Percentiles rank a stretch among this genome's conserved stretches.
These are phyloP conservation scores for Lagodon rhomboides DNA, from an alignment of 2,797 vertebrate genomes.

Conservation along the genomic window DNA sequence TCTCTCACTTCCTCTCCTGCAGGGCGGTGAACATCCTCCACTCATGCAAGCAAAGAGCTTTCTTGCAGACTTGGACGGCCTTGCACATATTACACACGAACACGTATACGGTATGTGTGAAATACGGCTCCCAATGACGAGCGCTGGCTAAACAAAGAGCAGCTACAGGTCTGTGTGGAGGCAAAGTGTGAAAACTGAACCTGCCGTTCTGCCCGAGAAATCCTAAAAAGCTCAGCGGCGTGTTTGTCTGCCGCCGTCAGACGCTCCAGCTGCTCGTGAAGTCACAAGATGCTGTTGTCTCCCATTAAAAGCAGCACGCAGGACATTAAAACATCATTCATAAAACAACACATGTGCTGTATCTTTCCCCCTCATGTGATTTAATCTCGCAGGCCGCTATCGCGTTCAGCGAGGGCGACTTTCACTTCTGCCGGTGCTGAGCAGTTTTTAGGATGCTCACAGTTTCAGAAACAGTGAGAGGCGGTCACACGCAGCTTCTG, in stretches of 20 bases:
- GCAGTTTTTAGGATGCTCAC: constrained; percentile 11
- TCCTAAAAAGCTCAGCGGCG: constrained; percentile 27
- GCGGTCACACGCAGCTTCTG: constrained; percentile 20
- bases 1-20: constrained; percentile 49
- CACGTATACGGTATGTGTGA: constrained; percentile 12
- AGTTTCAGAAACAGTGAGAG: constrained; percentile 14
- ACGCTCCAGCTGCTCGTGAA: constrained; percentile 25
- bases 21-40: constrained; percentile 57
- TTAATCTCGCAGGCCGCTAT: constrained; percentile 50
- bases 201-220: constrained; percentile 19
- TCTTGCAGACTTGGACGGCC: background rate
- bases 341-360: constrained; percentile 19
- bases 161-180: constrained; percentile 26
- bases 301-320: constrained; percentile 26
- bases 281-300: constrained; percentile 46
- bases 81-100: constrained; percentile 20
- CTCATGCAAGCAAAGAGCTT: constrained; percentile 49
- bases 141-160: constrained; percentile 61
- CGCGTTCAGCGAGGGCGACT: constrained; percentile 36
- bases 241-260: constrained; percentile 5
- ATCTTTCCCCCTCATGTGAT: background rate
- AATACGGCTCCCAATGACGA: constrained; percentile 63
- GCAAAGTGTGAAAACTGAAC: constrained; percentile 31
- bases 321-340: constrained; percentile 25
- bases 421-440: constrained; percentile 32